Percentiles rank a stretch among this genome's conserved stretches.
Conservation (phyloP, 2,888 invertebrate species). For the Dioctria linearis region DNA sequence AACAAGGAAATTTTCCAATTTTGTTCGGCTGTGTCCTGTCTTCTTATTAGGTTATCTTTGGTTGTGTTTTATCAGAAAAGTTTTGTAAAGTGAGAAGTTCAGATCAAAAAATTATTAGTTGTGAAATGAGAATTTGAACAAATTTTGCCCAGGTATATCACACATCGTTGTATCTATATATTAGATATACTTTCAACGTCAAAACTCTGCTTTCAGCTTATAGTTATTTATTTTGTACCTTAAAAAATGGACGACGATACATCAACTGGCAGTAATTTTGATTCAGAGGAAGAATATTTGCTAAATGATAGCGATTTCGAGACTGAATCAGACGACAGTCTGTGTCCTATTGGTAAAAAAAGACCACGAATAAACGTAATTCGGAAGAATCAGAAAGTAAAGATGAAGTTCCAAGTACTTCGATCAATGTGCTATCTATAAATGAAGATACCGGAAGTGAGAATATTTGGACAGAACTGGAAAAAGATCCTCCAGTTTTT, state of each 20-base stretch:
- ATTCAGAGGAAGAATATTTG: slow-evolving; percentile 46
- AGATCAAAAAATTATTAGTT: slow-evolving; percentile 39
- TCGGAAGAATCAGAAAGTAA: slow-evolving; percentile 4
- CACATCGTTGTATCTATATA: slow-evolving; percentile 36
- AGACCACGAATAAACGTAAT: not conserved
- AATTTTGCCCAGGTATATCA: slow-evolving; percentile 29
- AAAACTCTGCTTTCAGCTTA: slow-evolving; percentile 42
- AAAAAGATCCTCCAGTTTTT: slow-evolving; percentile 10
- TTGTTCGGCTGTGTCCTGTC: no score
- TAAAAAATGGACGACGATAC: slow-evolving; percentile 34
- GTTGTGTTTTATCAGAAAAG: slow-evolving; percentile 34
- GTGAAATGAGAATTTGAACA: slow-evolving; percentile 42
- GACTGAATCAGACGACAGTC: slow-evolving; percentile 39
- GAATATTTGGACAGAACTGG: slow-evolving; percentile 2
- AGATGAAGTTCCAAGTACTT: slow-evolving; percentile 2
- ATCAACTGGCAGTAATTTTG: slow-evolving; percentile 45
- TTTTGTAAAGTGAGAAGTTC: slow-evolving; percentile 39
- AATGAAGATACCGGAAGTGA: slow-evolving; percentile 6
- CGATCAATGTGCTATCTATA: not conserved
- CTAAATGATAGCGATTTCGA: slow-evolving; percentile 40
- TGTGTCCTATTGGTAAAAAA: slow-evolving; percentile 34
- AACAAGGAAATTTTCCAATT: no score
- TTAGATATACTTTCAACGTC: slow-evolving; percentile 32
- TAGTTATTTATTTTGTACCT: slow-evolving; percentile 45
- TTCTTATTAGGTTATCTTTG: no score